Evolutionary conservation across 2,797 vertebrate genomes (phyloP), one percentile per base, ranked within the genome.

Genomic region (Botia kubotai): DNA sequence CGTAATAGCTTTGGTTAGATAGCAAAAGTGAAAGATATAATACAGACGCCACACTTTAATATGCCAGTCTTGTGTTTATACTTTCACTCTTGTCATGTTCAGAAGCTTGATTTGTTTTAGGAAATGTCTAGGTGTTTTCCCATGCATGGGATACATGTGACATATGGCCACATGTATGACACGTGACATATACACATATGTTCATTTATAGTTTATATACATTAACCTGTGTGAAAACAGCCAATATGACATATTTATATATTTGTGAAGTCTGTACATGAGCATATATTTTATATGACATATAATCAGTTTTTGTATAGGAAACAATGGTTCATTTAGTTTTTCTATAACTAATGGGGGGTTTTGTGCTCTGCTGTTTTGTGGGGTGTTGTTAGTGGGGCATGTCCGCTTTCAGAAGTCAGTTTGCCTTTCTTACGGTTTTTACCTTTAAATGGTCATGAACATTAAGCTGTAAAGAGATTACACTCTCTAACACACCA

Each of bases 401-500:
- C 39, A 70, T 60, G 23, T 50, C 13, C 50, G 4, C n/a, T 71
- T 78, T 78, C 39, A 79, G 46, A 39, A 36, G 39, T 79, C 1
- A 65, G 62, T 43, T 72, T 57, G 39, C 39, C 39, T 79, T 63
- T 79, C 13, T n/a, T 3, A 33, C 48, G 33, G 6, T 66, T 66
- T 72, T 55, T 26, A 72, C 26, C 46, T 79, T 79, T 39, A 63
- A 71, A 53, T 53, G 68, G 77, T 72, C 68, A 72, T 63, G 33
- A 62, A 70, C 57, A 29, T 33, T 48, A 50, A 46, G 8, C 71
- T 43, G 13, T 48, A 75, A 36, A 33, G 14, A 72, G 46, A 50
- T 70, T 36, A 29, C 1, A 17, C 69, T 13, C 72, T 76, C 58
- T 83, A 82, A 81, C 79, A 85, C 79, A 75, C 82, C 69, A 23